Evolutionary conservation across 2,888 invertebrate genomes (phyloP).

Genomic region (Thera obeliscata): DNA sequence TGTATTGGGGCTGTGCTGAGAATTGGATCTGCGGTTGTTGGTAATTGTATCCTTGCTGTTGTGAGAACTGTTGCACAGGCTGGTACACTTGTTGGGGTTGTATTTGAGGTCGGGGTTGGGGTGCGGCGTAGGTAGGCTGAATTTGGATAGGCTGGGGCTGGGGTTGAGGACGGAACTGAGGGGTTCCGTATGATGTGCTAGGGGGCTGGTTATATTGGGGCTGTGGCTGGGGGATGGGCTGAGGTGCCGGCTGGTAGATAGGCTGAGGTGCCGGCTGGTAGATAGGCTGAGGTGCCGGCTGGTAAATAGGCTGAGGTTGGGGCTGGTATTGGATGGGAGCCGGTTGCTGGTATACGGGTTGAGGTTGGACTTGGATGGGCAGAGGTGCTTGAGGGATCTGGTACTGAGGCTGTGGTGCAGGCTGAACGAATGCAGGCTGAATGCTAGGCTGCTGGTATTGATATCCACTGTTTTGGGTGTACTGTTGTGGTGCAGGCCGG

Average conservation of each 20-base stretch:
- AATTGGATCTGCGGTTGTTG: conserved; percentile 44
- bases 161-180: conserved; percentile 33
- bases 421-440: conserved; percentile 28
- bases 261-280: conserved; percentile 41
- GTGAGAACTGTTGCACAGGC: conserved; percentile 44
- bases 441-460: conserved; percentile 54
- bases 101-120: conserved; percentile 39
- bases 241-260: conserved; percentile 31
- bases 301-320: conserved; percentile 39
- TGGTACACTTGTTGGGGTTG: conserved; percentile 40
- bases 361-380: conserved; percentile 34
- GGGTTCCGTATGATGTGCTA: conserved; percentile 41
- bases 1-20: conserved; percentile 39
- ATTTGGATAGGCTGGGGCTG: conserved; percentile 28
- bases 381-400: conserved; percentile 24
- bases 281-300: conserved; percentile 44
- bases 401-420: conserved; percentile 34
- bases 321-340: conserved; percentile 37
- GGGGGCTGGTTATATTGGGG: conserved; percentile 39
- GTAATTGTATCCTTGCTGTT: conserved; percentile 42
- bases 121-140: conserved; percentile 39
- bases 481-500: conserved; percentile 45
- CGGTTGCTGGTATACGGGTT: conserved; percentile 36
- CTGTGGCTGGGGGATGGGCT: conserved; percentile 20
- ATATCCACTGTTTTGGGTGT: conserved; percentile 51